Percentiles rank a stretch among this genome's conserved stretches.
These are phyloP conservation scores for Cebus imitator DNA, from an alignment of 2,113 vertebrate species.

Conservation along the genomic window DNA sequence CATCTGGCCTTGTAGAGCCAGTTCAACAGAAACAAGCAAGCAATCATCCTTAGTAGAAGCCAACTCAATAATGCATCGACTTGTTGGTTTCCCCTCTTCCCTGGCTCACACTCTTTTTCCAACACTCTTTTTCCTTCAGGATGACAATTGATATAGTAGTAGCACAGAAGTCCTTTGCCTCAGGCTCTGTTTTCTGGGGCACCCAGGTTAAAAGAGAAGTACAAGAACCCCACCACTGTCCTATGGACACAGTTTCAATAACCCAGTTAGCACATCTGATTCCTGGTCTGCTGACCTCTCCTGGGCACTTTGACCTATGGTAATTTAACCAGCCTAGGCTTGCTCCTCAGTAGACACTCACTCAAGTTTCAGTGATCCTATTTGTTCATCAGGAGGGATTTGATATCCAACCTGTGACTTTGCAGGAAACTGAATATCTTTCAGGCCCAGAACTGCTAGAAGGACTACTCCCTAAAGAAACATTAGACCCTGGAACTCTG, in stretches of 20 bases:
- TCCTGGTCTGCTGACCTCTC: background rate
- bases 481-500: background rate
- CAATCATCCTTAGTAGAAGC: background rate
- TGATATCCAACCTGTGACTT: background rate
- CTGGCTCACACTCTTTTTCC: background rate
- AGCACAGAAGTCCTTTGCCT: too few species aligned
- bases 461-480: background rate
- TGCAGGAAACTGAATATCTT: background rate
- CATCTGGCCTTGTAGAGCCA: background rate
- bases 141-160: background rate
- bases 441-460: background rate
- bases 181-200: background rate
- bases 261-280: background rate
- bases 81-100: background rate
- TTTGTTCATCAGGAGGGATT: background rate
- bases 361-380: background rate
- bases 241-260: background rate
- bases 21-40: background rate
- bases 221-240: background rate
- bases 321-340: background rate
- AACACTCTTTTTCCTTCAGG: background rate
- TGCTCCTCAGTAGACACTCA: background rate
- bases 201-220: background rate
- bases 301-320: too few species aligned
- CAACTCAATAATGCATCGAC: background rate